A percentile compares a stretch with the other conserved stretches of the same genome.
Conservation (phyloP, 37 sponge, comb jelly and placozoan genomes). For the Halichondria panicea region DNA sequence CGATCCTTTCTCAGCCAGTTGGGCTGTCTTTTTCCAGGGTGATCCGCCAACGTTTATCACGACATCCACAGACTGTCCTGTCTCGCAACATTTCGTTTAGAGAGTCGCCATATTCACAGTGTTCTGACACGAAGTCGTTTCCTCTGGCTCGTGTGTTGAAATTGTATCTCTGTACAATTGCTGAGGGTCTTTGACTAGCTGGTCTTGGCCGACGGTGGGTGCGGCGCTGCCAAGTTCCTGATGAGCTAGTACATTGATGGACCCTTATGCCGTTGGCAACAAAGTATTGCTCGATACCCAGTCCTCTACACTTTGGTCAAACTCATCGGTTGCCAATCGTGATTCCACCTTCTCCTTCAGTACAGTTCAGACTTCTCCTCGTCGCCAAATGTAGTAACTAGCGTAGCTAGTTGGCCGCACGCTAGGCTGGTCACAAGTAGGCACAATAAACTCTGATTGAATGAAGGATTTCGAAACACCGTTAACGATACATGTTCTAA, state of each 20-base stretch:
- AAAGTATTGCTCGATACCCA: not conserved
- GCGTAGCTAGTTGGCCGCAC: too few relatives aligned
- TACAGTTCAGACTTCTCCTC: too few relatives aligned
- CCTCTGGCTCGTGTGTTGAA: constrained; percentile 6
- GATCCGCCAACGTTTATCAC: not conserved
- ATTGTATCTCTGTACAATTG: constrained; percentile 9
- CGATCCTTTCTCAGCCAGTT: not conserved
- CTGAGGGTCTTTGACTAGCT: not conserved
- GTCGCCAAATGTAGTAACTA: too few relatives aligned
- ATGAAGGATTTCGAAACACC: too few relatives aligned
- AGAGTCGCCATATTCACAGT: not conserved
- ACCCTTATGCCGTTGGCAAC: not conserved
- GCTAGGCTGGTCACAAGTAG: too few relatives aligned
- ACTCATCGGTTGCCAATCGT: not conserved
- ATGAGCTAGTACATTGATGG: not conserved
- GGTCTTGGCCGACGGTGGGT: not conserved
- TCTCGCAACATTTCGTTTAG: too few relatives aligned
- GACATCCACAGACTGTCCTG: constrained; percentile 5
- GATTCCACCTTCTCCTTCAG: too few relatives aligned
- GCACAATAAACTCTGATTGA: too few relatives aligned
- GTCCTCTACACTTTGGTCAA: not conserved
- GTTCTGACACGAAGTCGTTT: not conserved
- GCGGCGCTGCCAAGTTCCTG: not conserved
- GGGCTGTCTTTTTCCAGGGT: constrained; percentile 3
- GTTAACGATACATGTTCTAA: too few relatives aligned